Percentiles rank a stretch among this genome's conserved stretches.
Conservation (phyloP, 2,797 vertebrate genomes). For the Silurus aristotelis region DNA sequence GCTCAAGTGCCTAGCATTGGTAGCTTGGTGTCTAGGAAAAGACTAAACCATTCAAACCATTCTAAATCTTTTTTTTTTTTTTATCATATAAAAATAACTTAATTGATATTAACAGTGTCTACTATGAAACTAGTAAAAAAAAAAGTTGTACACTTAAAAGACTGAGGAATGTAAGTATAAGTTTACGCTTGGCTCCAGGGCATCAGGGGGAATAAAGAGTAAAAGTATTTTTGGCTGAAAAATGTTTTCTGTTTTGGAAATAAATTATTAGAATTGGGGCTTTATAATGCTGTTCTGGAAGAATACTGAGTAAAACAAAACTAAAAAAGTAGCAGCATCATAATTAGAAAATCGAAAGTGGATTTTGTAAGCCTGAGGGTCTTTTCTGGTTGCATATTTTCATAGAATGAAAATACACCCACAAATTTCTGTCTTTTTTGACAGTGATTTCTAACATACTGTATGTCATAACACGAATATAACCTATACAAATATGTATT, state of each 20-base stretch:
- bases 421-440: background rate
- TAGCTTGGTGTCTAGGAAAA: no score
- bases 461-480: no score
- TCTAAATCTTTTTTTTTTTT: no score
- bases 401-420: constrained; percentile 11
- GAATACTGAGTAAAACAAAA: constrained; percentile 3
- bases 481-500: background rate
- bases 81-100: background rate
- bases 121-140: background rate
- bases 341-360: background rate
- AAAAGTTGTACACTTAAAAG: background rate
- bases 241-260: background rate
- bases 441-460: no score
- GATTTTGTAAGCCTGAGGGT: background rate
- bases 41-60: no score
- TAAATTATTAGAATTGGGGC: background rate
- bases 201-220: background rate
- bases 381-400: constrained; percentile 5
- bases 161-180: background rate
- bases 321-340: background rate
- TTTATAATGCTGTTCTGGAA: background rate
- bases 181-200: background rate
- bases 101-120: background rate
- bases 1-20: no score
- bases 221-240: background rate